Evolutionary conservation across 2,797 vertebrate genomes (phyloP).

Genomic region (Sebastiscus albofasciatus): DNA sequence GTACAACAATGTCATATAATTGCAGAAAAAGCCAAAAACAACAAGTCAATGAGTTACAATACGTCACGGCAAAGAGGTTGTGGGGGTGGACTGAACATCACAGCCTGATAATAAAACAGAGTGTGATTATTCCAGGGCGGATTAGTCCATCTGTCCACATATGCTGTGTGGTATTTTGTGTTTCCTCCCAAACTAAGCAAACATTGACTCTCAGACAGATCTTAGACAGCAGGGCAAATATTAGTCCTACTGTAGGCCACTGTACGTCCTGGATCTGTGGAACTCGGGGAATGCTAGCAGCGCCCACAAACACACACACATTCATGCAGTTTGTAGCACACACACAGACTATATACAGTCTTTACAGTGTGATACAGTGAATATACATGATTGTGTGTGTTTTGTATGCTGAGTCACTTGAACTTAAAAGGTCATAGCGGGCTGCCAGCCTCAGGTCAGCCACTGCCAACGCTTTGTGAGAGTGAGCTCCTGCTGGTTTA

Average conservation of each 20-base stretch:
- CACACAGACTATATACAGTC: neutral
- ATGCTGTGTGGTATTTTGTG: conserved; percentile 40
- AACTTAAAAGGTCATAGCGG: neutral
- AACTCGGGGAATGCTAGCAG: conserved; percentile 38
- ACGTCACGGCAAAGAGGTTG: neutral
- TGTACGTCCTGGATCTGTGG: conserved; percentile 24
- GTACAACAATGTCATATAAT: neutral
- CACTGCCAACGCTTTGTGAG: neutral
- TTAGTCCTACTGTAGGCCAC: conserved; percentile 33
- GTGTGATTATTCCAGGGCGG: neutral
- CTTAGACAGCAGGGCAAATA: conserved; percentile 61
- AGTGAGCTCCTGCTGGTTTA: conserved; percentile 17
- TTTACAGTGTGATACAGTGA: neutral
- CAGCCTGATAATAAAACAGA: neutral
- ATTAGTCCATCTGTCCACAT: conserved; percentile 6
- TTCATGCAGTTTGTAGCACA: neutral
- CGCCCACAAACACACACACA: neutral
- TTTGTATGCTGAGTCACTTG: neutral
- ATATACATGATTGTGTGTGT: neutral
- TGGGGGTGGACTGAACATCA: neutral
- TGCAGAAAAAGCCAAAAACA: neutral
- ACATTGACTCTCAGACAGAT: conserved; percentile 34
- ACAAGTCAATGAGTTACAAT: neutral
- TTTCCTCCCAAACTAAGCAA: conserved; percentile 41
- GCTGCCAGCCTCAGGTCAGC: neutral